Evolutionary conservation across 2,888 invertebrate genomes (phyloP).

Genomic region (Abscondita cerata): DNA sequence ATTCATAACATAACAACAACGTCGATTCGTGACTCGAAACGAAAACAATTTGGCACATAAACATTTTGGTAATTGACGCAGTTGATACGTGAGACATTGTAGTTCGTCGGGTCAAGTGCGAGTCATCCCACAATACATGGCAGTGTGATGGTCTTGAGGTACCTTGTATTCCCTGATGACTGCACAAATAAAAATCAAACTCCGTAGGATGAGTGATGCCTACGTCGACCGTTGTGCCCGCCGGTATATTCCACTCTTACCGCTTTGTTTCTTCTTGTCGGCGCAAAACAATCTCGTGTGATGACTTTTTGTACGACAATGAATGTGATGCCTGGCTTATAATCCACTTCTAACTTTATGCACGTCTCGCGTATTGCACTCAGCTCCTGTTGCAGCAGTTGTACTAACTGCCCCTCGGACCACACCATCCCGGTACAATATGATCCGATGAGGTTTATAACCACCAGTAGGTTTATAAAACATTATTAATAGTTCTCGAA

Average conservation of each 20-base stretch:
- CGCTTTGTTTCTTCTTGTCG: conserved; percentile 98
- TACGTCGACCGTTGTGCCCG: conserved; percentile 99
- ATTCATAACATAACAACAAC: not conserved
- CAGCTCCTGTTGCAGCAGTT: conserved; percentile 95
- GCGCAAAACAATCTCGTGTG: conserved; percentile 98
- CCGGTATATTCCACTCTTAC: conserved; percentile 98
- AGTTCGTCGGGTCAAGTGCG: conserved; percentile 99
- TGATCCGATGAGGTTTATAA: conserved; percentile 98
- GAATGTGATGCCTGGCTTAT: conserved; percentile 98
- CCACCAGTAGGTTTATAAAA: conserved; percentile 99
- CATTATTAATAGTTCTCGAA: conserved; percentile 95
- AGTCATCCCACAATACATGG: conserved; percentile 99
- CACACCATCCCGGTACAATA: conserved; percentile 99
- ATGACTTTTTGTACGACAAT: conserved; percentile 98
- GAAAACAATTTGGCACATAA: conserved; percentile 28
- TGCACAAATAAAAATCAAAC: conserved; percentile 99
- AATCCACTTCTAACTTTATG: conserved; percentile 96
- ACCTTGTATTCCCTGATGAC: conserved; percentile 96
- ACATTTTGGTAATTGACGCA: conserved; percentile 88
- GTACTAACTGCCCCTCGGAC: conserved; percentile 99
- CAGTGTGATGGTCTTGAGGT: conserved; percentile 99
- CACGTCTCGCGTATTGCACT: conserved; percentile 98
- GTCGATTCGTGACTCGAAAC: not conserved
- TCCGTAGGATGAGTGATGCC: conserved; percentile 99
- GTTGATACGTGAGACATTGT: conserved; percentile 98